Base-by-base conservation (phyloP, 2,797 vertebrate genomes). In the Synaphobranchus kaupii region DNA sequence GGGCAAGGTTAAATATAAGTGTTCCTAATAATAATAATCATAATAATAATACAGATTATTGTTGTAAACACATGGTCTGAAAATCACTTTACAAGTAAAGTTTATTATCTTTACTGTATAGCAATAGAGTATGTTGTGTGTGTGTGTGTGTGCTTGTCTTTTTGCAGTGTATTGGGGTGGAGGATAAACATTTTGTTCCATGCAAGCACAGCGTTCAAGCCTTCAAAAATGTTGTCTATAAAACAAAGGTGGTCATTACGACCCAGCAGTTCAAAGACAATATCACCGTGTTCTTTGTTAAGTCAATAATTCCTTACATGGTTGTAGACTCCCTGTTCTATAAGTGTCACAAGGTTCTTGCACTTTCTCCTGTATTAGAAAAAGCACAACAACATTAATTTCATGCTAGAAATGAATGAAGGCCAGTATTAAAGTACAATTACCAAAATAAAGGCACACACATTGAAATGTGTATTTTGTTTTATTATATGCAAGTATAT, bases 121-220 rank as follows among this genome's bases (percentile, higher is more conserved):
- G 10, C 7, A 50, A 50, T 56, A 56, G 12, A 60, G 31, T 68
- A 39, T 84, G 56, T 66, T 22, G 58, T 25, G 58, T 85, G 85
- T 84, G 56, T 58, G 73, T 63, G 15, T 34, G 20, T 28, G 22
- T 66, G 47, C 17, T 86, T 84, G 60, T 83, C 25, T 80, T 4
- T 5, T 68, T 56, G 76, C 54, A 80, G 54, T 78, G 84, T 54
- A 54, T 48, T 25, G 84, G 68, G 83, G 39, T 47, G 58, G 71
- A 68, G 25, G n/a, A 25, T 10, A 56, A 17, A 56, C 10, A 12
- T 56, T 56, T 56, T 56, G 10, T 56, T 13, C 12, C 54, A 56
- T 56, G 54, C 48, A 20, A 83, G 20, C 4, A 6, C 3, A 71
- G 2, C 84, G 50, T 25, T 58, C 39, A 31, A 88, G 68, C 34